Evolutionary conservation across 2,888 invertebrate genomes (phyloP), one percentile per base, ranked within the genome.

Genomic region (Eupelmus urozonus): DNA sequence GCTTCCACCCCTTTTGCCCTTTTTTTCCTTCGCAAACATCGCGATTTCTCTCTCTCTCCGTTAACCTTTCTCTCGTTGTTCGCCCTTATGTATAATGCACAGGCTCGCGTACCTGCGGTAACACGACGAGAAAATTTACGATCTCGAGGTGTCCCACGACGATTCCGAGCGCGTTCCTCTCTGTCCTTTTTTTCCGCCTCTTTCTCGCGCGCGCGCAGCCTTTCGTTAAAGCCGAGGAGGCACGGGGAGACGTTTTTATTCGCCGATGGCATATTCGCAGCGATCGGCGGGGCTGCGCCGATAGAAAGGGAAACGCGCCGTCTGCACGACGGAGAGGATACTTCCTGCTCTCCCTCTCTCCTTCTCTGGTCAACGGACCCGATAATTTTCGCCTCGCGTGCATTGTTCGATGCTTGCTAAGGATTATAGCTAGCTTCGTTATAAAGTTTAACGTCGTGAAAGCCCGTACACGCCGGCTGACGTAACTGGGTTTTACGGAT

Each of bases 41-140:
- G 45, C 40, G 63, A 34, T 71, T 57, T 67, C 70, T 49, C 71
- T 29, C 34, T 66, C 59, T n/a, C n/a, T n/a, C 71, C 76, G 66
- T 57, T 49, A 49, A 45, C 45, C 70, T 62, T 25, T 62, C 70
- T 51, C 75, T 51, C 42, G 3, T 27, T 72, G 51, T 62, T 7
- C 57, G 42, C 67, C 78, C 78, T 78, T 72, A 69, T 76, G 81
- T 77, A 79, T 81, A 84, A 83, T 74, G 81, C 79, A 81, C 80
- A 80, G 60, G 76, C 73, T 75, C 79, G 82, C 79, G 74, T 76
- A 70, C 60, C 76, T 69, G 70, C 53, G 59, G 76, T 79, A 63
- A 71, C 69, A 60, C 75, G 75, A 55, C 59, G 66, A 72, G 71
- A 29, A 76, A 77, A 84, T 84, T 84, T 85, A 85, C 83, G 85